Evolutionary conservation across 2,113 vertebrate species (phyloP), one percentile per base, ranked within the genome.

Genomic region (Tragelaphus scriptus): DNA sequence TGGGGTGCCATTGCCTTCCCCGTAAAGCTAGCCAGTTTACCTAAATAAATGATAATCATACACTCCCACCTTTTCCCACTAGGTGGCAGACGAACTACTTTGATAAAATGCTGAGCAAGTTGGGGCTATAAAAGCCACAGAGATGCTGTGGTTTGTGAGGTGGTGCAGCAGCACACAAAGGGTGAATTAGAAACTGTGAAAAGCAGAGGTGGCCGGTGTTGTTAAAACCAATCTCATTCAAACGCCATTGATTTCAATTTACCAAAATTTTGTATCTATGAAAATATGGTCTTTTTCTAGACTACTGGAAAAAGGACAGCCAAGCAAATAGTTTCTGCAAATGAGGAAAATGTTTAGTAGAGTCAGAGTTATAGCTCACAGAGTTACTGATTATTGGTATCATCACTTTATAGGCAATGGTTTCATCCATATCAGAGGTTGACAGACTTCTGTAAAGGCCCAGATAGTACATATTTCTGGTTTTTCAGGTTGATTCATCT

Each of bases 41-140:
- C n/a, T 47, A 58, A 91, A 40, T 13, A 47, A n/a, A 88, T 17
- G 79, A 85, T 30, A 49, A 80, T 21, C 44, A 30, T 40, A 19
- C 68, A 51, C 6, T 95, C 5, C 36, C 47, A 53, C 59, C 3
- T 97, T 59, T 71, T 0, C 5, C 96, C 97, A 95, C 95, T 97
- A 97, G 97, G 68, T 97, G 98, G 97, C 98, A 97, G 89, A 26
- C 28, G 5, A 95, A 58, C 26, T 84, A 63, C 79, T 88, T 81
- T 90, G 81, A 40, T 94, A 86, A 91, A 71, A 32, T 40, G 77
- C 19, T 17, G 19, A n/a, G 36, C 28, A 11, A 2, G 11, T 55
- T 59, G 16, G 10, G 7, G 6, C 7, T 79, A 40, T 36, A 26
- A 36, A 89, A 88, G 3, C 5, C 19, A 40, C 6, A 30, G 14